A percentile compares a stretch with the other conserved stretches of the same genome.
Conservation (phyloP, 2,113 vertebrate genomes). For the Narcine bancroftii region DNA sequence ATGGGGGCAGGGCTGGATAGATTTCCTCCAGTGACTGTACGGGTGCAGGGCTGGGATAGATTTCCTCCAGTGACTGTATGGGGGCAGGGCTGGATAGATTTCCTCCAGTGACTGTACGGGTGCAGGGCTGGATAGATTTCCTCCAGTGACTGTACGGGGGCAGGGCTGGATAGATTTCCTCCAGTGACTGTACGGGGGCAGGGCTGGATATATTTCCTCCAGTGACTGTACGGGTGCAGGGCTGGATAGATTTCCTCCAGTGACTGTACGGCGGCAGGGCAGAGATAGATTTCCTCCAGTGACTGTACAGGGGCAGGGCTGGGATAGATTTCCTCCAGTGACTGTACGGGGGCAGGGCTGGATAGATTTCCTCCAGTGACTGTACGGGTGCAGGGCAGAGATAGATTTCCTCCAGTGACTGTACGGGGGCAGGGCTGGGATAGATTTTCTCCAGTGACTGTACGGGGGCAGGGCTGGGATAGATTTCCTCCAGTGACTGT, state of each 20-base stretch:
- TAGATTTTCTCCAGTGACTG: background rate
- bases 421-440: constrained; percentile 5
- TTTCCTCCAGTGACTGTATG: background rate
- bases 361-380: background rate
- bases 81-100: constrained; percentile 14
- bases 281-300: background rate
- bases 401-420: background rate
- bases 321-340: background rate
- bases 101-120: background rate
- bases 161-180: constrained; percentile 23
- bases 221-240: constrained; percentile 2
- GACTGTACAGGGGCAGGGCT: constrained; percentile 8
- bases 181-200: background rate
- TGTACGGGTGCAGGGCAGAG: background rate
- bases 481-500: background rate
- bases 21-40: background rate
- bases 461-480: constrained; percentile 5
- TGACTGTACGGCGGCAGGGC: constrained; percentile 7
- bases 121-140: constrained; percentile 13
- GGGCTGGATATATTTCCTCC: constrained; percentile 5
- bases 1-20: constrained; percentile 11
- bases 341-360: constrained; percentile 10
- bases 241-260: background rate
- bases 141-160: background rate
- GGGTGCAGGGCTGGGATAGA: constrained; percentile 3